Conservation (phyloP, 1,140 invertebrate species). For the Notospermus geniculatus region DNA sequence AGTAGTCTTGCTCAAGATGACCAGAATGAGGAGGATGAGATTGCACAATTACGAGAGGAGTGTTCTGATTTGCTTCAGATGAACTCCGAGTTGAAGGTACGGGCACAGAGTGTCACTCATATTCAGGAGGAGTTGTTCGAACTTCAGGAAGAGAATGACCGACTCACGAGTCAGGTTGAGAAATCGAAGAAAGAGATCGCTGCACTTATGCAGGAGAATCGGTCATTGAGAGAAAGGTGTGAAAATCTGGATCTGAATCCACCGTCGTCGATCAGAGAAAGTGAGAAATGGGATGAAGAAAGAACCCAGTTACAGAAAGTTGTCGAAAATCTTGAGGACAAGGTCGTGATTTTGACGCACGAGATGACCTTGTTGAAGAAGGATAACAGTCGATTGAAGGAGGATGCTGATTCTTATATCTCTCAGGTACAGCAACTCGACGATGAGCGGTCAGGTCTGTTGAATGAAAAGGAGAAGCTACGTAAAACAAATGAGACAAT, state of each 20-base stretch:
- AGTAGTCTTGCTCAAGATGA: too few species aligned
- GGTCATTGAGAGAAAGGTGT: slow-evolving; percentile 39
- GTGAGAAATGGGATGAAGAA: background rate
- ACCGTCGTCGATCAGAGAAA: slow-evolving; percentile 8
- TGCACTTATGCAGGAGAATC: slow-evolving; percentile 23
- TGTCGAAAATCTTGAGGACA: slow-evolving; percentile 15
- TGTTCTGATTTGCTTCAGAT: background rate
- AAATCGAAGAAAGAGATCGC: slow-evolving; percentile 16
- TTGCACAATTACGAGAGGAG: background rate
- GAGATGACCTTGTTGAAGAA: background rate
- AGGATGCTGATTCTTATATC: too few species aligned
- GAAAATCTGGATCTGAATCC: slow-evolving; percentile 18
- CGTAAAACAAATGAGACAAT: slow-evolving; percentile 43
- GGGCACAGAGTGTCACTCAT: background rate
- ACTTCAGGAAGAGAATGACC: slow-evolving; percentile 11
- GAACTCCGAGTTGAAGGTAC: background rate
- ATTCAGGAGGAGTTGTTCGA: slow-evolving; percentile 7
- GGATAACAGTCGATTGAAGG: too few species aligned
- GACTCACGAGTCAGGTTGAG: slow-evolving; percentile 21
- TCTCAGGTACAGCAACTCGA: too few species aligned
- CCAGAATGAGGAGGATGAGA: background rate
- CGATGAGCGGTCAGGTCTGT: slow-evolving; percentile 41
- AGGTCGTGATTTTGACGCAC: slow-evolving; percentile 1
- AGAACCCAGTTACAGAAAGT: background rate
- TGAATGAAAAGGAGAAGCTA: slow-evolving; percentile 44